These are phyloP conservation scores for Balaeniceps rex DNA, from an alignment of 2,113 vertebrate genomes.

Conservation along the genomic window DNA sequence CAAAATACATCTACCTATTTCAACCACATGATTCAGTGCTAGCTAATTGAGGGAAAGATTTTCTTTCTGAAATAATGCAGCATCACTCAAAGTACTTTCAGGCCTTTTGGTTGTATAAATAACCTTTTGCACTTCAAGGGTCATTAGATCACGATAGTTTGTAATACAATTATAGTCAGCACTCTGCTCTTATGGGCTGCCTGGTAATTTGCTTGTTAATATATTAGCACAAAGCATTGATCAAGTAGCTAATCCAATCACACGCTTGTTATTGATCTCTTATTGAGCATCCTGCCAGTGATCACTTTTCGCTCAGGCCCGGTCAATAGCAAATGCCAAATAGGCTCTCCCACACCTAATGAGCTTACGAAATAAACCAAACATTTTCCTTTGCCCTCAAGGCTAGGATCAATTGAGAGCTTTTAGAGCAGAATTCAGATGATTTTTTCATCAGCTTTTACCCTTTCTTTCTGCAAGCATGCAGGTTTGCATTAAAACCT, in stretches of 20 bases:
- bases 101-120: slow-evolving; percentile 73
- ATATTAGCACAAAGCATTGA: slow-evolving; percentile 96
- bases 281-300: slow-evolving; percentile 84
- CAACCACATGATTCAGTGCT: slow-evolving; percentile 5
- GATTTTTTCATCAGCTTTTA: slow-evolving; percentile 80
- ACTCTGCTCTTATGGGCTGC: slow-evolving; percentile 71
- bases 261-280: slow-evolving; percentile 88
- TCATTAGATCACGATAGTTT: slow-evolving; percentile 77
- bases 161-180: slow-evolving; percentile 80
- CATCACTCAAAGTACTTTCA: slow-evolving; percentile 57
- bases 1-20: not conserved
- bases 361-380: slow-evolving; percentile 95
- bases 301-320: slow-evolving; percentile 84
- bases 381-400: slow-evolving; percentile 93
- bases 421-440: slow-evolving; percentile 87
- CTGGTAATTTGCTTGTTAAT: slow-evolving; percentile 97
- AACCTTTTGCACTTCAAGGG: slow-evolving; percentile 73
- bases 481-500: slow-evolving; percentile 70
- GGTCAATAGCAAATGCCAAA: slow-evolving; percentile 89
- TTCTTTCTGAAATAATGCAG: slow-evolving; percentile 38
- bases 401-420: slow-evolving; percentile 86
- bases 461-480: slow-evolving; percentile 44
- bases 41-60: slow-evolving; percentile 31
- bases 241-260: slow-evolving; percentile 96
- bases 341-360: slow-evolving; percentile 90